Evolutionary conservation across 2,113 vertebrate species (phyloP).

Genomic region (Sinocyclocheilus grahami): DNA sequence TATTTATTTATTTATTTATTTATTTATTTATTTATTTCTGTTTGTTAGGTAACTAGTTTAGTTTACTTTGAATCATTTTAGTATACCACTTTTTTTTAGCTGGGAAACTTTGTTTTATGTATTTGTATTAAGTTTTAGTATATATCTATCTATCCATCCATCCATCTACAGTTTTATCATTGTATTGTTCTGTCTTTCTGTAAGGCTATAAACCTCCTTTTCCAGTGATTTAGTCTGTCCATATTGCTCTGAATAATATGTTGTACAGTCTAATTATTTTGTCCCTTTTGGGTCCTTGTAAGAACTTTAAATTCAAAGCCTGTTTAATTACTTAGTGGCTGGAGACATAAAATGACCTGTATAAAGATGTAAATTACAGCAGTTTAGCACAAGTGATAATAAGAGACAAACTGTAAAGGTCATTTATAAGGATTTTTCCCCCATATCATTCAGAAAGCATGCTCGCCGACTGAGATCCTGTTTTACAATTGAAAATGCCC

Average conservation of each 20-base stretch:
- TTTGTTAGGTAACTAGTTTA: too few relatives aligned
- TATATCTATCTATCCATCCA: background rate
- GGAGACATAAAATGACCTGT: background rate
- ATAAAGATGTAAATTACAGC: background rate
- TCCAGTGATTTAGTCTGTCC: background rate
- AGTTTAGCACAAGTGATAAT: background rate
- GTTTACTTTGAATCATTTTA: too few relatives aligned
- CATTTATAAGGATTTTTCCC: background rate
- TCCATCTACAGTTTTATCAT: background rate
- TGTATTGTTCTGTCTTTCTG: background rate
- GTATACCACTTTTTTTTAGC: too few relatives aligned
- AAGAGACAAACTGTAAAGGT: background rate
- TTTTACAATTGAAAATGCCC: background rate
- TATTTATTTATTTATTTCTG: too few relatives aligned
- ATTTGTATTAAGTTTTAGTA: too few relatives aligned
- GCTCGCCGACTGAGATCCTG: background rate
- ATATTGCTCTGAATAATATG: conserved; percentile 12
- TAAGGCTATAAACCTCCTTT: background rate
- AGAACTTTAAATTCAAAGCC: conserved; percentile 5
- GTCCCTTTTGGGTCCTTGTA: conserved; percentile 2
- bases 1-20: too few relatives aligned
- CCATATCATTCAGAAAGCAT: background rate
- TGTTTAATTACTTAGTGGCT: conserved; percentile 12
- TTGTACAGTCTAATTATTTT: background rate
- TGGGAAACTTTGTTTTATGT: too few relatives aligned